These are phyloP conservation scores for Urocyon cinereoargenteus DNA, from an alignment of 2,797 vertebrate species.

Conservation along the genomic window DNA sequence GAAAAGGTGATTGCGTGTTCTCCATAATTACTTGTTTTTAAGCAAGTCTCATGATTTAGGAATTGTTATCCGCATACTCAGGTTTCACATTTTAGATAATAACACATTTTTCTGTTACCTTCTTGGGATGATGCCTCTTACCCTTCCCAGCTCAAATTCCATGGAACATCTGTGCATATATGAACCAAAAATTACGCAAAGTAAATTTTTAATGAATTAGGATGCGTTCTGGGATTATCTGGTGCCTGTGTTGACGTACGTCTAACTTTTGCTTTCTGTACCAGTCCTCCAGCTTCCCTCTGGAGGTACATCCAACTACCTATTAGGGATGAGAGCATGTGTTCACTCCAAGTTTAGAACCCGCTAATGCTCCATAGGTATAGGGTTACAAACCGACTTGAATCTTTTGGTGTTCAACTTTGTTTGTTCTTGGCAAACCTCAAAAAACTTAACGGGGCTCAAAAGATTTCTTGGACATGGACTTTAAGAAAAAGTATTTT, in stretches of 20 bases:
- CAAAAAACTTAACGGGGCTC: constrained; percentile 73
- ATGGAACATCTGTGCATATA: neutral
- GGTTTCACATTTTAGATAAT: constrained; percentile 49
- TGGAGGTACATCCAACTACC: constrained; percentile 7
- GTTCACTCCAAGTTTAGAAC: constrained; percentile 70
- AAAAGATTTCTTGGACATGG: constrained; percentile 82
- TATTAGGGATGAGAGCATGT: constrained; percentile 61
- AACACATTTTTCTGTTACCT: neutral
- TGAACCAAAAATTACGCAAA: neutral
- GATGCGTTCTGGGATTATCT: constrained; percentile 25
- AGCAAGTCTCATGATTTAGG: neutral
- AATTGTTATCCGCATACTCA: neutral
- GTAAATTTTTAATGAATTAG: constrained; percentile 40
- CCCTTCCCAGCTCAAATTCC: neutral
- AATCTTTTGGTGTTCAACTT: constrained; percentile 77
- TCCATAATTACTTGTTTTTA: neutral
- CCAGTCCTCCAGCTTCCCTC: constrained; percentile 59
- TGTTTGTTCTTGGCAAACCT: constrained; percentile 81
- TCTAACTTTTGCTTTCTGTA: constrained; percentile 53
- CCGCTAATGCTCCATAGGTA: constrained; percentile 69
- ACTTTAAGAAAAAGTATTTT: constrained; percentile 80
- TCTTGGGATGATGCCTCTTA: neutral
- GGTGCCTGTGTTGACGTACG: constrained; percentile 40
- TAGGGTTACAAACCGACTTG: constrained; percentile 77
- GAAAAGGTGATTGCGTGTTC: neutral